Evolutionary conservation across 2,113 vertebrate genomes (phyloP).

Genomic region (Callaeas wilsoni): DNA sequence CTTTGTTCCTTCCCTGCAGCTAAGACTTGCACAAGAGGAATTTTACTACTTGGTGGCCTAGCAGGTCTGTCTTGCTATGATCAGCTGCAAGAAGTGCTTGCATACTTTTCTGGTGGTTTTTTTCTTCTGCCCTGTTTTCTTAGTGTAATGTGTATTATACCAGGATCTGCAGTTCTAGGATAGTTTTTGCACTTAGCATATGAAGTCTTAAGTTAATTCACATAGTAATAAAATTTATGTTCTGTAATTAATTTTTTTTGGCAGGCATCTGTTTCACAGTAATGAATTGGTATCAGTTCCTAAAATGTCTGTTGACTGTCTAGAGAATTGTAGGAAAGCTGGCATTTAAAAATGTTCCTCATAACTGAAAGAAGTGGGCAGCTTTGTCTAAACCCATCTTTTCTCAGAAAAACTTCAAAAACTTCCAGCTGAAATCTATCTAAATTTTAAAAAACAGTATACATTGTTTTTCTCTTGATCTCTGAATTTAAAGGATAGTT

Average conservation of each 20-base stretch:
- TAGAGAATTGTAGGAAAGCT: conserved; percentile 38
- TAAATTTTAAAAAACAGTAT: not conserved
- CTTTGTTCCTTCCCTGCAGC: not conserved
- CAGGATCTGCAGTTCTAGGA: not conserved
- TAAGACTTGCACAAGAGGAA: not conserved
- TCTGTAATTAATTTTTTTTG: conserved; percentile 58
- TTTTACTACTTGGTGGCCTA: not conserved
- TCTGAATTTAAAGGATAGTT: not conserved
- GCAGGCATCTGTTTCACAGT: conserved; percentile 46
- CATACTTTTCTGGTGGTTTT: not conserved
- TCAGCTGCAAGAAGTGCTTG: not conserved
- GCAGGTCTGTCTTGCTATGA: not conserved
- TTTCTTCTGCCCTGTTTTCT: not conserved
- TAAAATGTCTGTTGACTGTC: conserved; percentile 46
- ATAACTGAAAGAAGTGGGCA: conserved; percentile 3
- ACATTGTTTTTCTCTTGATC: not conserved
- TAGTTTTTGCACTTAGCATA: not conserved
- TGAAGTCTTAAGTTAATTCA: conserved; percentile 32
- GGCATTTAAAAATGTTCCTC: conserved; percentile 17
- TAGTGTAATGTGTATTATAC: not conserved
- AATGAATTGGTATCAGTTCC: conserved; percentile 49
- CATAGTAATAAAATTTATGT: conserved; percentile 48
- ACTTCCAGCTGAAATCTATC: not conserved
- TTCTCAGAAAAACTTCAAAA: not conserved
- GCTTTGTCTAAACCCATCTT: not conserved